These are phyloP conservation scores for Trematocara macrostoma DNA, from an alignment of 2,113 vertebrate species.

Conservation along the genomic window DNA sequence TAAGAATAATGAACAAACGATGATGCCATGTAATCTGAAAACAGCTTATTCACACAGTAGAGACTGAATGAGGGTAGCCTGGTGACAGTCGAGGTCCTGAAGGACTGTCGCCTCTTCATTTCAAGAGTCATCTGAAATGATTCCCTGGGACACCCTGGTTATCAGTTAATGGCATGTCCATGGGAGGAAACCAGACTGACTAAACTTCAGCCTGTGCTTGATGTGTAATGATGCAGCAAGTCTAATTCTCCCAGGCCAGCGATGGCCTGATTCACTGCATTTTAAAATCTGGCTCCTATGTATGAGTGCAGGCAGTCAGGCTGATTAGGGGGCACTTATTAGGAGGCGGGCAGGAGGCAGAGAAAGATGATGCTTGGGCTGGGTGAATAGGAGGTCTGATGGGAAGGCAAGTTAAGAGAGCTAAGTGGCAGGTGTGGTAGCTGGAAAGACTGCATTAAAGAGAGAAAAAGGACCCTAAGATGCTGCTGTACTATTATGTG, in stretches of 20 bases:
- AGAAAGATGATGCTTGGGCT: neutral
- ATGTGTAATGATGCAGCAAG: constrained; percentile 54
- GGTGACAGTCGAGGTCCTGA: constrained; percentile 30
- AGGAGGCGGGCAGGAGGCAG: neutral
- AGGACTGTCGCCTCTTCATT: constrained; percentile 46
- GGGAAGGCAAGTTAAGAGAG: neutral
- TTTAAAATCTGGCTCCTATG: constrained; percentile 12
- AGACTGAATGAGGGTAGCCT: neutral
- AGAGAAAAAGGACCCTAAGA: neutral
- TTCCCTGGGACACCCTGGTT: constrained; percentile 31
- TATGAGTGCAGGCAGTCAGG: neutral
- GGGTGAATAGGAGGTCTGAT: neutral
- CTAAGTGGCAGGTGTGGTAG: neutral
- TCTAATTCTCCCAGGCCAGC: constrained; percentile 15
- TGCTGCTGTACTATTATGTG: neutral
- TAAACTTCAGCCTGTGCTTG: constrained; percentile 40
- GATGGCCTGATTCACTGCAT: constrained; percentile 50
- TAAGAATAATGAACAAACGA: neutral
- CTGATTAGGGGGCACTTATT: constrained; percentile 22
- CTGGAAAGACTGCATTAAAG: neutral
- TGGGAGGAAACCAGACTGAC: constrained; percentile 41
- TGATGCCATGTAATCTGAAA: neutral
- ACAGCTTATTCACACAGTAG: neutral
- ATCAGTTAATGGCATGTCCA: constrained; percentile 61
- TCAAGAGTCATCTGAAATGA: constrained; percentile 51